Conservation (phyloP, 2,113 vertebrate species). For the Halichoerus grypus region DNA sequence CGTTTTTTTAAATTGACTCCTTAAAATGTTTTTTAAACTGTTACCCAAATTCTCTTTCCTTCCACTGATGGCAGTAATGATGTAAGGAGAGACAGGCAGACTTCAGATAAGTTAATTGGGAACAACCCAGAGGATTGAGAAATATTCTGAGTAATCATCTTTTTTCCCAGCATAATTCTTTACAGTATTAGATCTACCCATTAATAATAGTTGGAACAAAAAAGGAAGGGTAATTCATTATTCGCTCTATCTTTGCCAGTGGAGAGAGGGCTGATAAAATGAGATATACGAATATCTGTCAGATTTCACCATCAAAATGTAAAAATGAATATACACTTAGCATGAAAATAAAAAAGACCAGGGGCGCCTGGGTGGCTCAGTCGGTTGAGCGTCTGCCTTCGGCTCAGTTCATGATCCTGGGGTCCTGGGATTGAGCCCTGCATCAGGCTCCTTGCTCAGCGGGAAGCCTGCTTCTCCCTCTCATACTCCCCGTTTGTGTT, state of each 20-base stretch:
- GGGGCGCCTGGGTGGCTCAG: too few relatives aligned
- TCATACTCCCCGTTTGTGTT: too few relatives aligned
- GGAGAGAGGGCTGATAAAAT: not conserved
- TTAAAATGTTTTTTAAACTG: not conserved
- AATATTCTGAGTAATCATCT: not conserved
- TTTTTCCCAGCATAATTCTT: not conserved
- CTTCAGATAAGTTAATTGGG: not conserved
- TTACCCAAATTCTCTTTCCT: not conserved
- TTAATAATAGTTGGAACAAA: not conserved
- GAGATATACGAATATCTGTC: not conserved
- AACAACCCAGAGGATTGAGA: not conserved
- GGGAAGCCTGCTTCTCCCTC: too few relatives aligned
- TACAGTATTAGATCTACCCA: not conserved
- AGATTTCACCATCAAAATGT: not conserved
- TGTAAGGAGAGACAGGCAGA: not conserved
- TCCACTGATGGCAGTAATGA: not conserved
- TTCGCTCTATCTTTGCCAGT: not conserved
- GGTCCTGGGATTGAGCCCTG: too few relatives aligned
- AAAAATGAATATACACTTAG: not conserved
- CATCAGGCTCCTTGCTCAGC: too few relatives aligned
- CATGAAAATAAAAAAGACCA: not conserved
- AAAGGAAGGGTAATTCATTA: not conserved
- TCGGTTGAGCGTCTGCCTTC: too few relatives aligned
- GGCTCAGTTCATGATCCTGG: too few relatives aligned
- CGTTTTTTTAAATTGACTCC: not conserved